Conservation (phyloP, 2,888 invertebrate genomes). For the Cheilosia soror region DNA sequence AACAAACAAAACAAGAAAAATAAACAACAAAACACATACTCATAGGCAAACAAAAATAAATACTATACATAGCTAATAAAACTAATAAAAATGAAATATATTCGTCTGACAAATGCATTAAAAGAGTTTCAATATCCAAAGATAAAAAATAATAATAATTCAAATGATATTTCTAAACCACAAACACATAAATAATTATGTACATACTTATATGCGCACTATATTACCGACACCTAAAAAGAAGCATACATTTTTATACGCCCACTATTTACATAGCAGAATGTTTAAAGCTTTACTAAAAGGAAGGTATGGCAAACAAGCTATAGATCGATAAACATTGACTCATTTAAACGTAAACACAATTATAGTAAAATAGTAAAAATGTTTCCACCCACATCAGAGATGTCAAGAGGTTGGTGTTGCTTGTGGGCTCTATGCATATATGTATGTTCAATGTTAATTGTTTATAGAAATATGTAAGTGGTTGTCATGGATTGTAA, state of each 20-base stretch:
- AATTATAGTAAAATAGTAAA: not conserved
- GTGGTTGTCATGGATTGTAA: not conserved
- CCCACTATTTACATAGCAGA: not conserved
- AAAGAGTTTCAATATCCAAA: conserved; percentile 1
- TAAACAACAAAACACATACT: not conserved
- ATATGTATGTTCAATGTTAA: not conserved
- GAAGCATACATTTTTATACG: not conserved
- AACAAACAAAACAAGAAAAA: not conserved
- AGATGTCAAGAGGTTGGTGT: not conserved
- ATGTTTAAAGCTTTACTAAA: not conserved
- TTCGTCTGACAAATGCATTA: conserved; percentile 29
- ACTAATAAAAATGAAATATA: conserved; percentile 27
- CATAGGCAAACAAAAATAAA: not conserved
- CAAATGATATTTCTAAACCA: conserved; percentile 17
- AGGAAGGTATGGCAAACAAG: not conserved
- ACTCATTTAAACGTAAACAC: conserved; percentile 1
- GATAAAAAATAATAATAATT: not conserved
- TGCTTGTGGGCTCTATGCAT: not conserved
- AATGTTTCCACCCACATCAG: too few species aligned
- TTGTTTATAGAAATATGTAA: not conserved
- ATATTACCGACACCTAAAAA: not conserved
- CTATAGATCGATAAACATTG: not conserved
- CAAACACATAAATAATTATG: conserved; percentile 42
- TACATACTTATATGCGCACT: conserved; percentile 24
- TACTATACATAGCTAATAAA: conserved; percentile 14